Evolutionary conservation across 2,888 invertebrate species (phyloP).

Genomic region (Drosophila eohydei): DNA sequence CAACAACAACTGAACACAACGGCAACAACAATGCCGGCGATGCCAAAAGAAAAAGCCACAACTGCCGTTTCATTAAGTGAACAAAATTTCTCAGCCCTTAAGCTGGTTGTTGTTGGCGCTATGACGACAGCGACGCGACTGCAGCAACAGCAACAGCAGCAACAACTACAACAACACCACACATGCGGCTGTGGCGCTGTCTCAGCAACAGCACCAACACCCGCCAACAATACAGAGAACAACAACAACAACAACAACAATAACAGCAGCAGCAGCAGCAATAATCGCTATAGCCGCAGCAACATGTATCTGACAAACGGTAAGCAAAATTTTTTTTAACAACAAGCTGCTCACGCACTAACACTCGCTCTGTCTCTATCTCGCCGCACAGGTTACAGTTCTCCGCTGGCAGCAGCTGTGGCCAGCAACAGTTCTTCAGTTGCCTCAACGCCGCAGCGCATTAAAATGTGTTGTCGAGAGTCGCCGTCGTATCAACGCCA

Average conservation of each 20-base stretch:
- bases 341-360: slow-evolving; percentile 49
- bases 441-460: slow-evolving; percentile 67
- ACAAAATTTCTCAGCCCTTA: slow-evolving; percentile 81
- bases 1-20: slow-evolving; percentile 43
- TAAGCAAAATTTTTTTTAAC: slow-evolving; percentile 47
- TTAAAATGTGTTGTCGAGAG: slow-evolving; percentile 58
- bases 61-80: slow-evolving; percentile 83
- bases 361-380: neutral
- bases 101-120: slow-evolving; percentile 63
- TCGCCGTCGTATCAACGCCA: slow-evolving; percentile 44
- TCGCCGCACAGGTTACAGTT: slow-evolving; percentile 71
- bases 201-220: slow-evolving; percentile 32
- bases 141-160: slow-evolving; percentile 61
- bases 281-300: slow-evolving; percentile 53
- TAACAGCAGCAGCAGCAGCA: slow-evolving; percentile 46
- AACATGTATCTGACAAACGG: slow-evolving; percentile 77
- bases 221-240: slow-evolving; percentile 44
- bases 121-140: slow-evolving; percentile 60
- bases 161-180: slow-evolving; percentile 60
- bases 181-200: slow-evolving; percentile 54
- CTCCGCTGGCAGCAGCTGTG: slow-evolving; percentile 80
- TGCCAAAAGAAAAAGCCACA: slow-evolving; percentile 84
- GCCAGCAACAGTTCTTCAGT: slow-evolving; percentile 71
- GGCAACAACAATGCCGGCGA: slow-evolving; percentile 84
- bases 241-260: slow-evolving; percentile 54